Percentiles rank a stretch among this genome's conserved stretches.
These are phyloP conservation scores for Ametastegia equiseti DNA, from an alignment of 2,888 invertebrate species.

Conservation along the genomic window DNA sequence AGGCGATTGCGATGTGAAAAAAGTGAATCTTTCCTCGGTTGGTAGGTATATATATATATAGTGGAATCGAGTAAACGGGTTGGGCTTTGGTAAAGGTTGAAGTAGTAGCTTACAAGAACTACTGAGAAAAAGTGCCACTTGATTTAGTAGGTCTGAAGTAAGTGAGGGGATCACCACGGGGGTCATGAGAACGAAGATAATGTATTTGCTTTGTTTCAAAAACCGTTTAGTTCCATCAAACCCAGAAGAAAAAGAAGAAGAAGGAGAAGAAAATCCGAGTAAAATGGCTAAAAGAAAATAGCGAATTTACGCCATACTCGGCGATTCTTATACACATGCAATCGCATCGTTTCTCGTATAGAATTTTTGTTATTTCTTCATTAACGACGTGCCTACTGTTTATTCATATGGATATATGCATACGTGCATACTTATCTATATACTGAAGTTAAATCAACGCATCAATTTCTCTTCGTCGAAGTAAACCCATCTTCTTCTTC, in stretches of 20 bases:
- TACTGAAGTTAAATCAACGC: no score
- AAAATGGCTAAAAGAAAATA: not conserved
- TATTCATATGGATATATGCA: not conserved
- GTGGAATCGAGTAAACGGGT: not conserved
- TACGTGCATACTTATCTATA: not conserved
- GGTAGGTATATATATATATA: no score
- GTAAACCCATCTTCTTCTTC: not conserved
- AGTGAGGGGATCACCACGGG: constrained; percentile 16
- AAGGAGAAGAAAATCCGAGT: no score
- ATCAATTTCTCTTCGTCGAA: not conserved
- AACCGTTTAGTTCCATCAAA: not conserved
- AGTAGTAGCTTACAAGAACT: not conserved
- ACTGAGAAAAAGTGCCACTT: constrained; percentile 14
- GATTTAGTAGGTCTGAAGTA: constrained; percentile 10
- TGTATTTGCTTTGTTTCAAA: constrained; percentile 12
- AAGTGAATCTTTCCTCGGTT: not conserved
- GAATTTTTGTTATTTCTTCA: constrained; percentile 38
- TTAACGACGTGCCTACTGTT: not conserved
- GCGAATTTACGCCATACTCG: constrained; percentile 8
- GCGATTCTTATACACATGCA: not conserved
- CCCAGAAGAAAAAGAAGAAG: no score
- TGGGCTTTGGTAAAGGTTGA: constrained; percentile 32
- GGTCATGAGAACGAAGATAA: constrained; percentile 30
- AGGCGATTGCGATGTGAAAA: not conserved
- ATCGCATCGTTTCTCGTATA: constrained; percentile 11